A percentile compares a stretch with the other conserved stretches of the same genome.
Conservation (phyloP, 2,113 vertebrate species). For the Zapus hudsonius region DNA sequence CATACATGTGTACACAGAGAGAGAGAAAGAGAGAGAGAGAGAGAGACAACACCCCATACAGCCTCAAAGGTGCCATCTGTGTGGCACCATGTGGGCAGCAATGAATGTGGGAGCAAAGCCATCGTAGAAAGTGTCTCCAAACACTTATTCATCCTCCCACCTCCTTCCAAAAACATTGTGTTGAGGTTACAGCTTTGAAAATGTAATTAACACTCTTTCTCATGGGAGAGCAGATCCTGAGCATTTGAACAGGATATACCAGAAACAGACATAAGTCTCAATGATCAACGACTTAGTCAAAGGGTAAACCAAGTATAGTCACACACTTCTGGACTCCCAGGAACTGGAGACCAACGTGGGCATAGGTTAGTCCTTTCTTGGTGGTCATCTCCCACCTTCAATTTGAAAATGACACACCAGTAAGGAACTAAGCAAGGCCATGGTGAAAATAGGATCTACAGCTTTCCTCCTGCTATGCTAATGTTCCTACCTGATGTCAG, state of each 20-base stretch:
- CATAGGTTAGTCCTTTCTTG: background rate
- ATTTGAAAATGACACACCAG: background rate
- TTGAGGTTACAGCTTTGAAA: constrained; percentile 71
- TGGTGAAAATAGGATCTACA: background rate
- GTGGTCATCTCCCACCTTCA: background rate
- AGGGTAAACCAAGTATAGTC: background rate
- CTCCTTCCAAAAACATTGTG: constrained; percentile 62
- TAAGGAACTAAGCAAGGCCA: background rate
- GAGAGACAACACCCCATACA: background rate
- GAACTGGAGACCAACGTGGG: background rate
- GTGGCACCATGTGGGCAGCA: constrained; percentile 65
- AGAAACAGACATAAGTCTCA: constrained; percentile 32
- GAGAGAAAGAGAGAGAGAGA: too few species aligned
- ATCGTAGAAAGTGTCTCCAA: constrained; percentile 47
- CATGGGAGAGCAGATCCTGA: constrained; percentile 42
- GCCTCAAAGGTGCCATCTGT: constrained; percentile 57
- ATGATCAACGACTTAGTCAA: background rate
- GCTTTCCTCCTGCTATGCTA: background rate
- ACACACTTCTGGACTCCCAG: background rate
- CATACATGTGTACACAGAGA: background rate
- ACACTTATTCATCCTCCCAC: constrained; percentile 73
- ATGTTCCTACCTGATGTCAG: background rate
- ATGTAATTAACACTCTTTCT: constrained; percentile 73
- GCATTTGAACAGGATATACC: constrained; percentile 29
- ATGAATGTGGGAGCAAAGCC: constrained; percentile 56